phyloP scores from a whole-genome alignment of 2,888 invertebrate genomes.

The Spilarctia lutea region DNA sequence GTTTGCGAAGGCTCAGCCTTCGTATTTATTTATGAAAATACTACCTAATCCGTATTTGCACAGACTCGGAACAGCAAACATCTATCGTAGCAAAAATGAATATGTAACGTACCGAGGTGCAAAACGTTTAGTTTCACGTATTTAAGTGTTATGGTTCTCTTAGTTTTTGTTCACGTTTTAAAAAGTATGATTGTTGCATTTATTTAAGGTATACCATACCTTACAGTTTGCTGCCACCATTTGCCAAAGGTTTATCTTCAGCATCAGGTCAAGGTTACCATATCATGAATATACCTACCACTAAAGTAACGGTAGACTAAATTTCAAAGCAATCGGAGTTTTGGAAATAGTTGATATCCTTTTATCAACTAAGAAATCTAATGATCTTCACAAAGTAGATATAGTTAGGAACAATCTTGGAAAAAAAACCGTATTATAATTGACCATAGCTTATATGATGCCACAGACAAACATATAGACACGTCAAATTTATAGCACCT shows the following conservation, averaged over 20 bases:
- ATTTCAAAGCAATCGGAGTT: not conserved
- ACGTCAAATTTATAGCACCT: no score
- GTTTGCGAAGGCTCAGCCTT: conserved; percentile 51
- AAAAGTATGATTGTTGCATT: no score
- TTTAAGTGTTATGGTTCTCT: no score
- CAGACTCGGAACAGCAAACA: conserved; percentile 59
- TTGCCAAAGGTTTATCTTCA: no score
- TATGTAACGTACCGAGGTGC: conserved; percentile 50
- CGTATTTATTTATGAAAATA: conserved; percentile 78
- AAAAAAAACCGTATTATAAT: not conserved
- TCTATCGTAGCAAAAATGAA: conserved; percentile 64
- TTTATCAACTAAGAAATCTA: not conserved
- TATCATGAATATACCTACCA: no score
- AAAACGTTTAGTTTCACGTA: conserved; percentile 10
- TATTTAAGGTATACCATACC: no score
- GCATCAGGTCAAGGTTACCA: no score
- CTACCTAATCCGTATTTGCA: conserved; percentile 73
- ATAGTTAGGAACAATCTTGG: not conserved
- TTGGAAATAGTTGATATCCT: not conserved
- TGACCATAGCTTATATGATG: not conserved
- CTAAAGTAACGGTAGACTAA: no score
- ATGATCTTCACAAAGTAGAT: no score
- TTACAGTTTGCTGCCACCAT: no score
- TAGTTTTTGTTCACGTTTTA: not conserved
- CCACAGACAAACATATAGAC: no score